Evolutionary conservation across 2,888 invertebrate genomes (phyloP), one percentile per base, ranked within the genome.

Genomic region (Noctua pronuba): DNA sequence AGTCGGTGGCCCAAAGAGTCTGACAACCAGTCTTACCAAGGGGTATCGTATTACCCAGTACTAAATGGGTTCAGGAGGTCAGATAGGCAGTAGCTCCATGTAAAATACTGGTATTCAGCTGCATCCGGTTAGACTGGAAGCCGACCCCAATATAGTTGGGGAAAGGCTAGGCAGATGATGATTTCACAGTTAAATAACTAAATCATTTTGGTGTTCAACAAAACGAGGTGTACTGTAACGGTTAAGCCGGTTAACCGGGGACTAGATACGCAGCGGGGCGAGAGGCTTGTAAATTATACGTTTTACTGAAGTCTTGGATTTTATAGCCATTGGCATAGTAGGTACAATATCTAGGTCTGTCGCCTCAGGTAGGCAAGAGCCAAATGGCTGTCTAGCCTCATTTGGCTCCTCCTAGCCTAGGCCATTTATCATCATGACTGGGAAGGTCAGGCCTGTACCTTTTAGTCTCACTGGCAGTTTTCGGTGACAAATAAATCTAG

Each of bases 201-300:
- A 13, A 64, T 73, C n/a, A 74, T 52, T 31, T 16, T 73, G 38
- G 73, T 28, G 28, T 75, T 31, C 10, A 35, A 8, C 35, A 41
- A 21, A 58, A 66, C 49, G 16, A 41, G 8, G 8, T 38, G 2
- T 18, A n/a, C 24, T 31, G 7, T 31, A 21, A 11, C 6, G 24
- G 44, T 55, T 44, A 11, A 55, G 4, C 8, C 28, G 31, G 10
- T 10, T 31, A 10, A 18, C 18, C 18, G 60, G 1, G 18, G 8
- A 31, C 8, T 60, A 60, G 13, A 38, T 8, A 10, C 16, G 28
- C 21, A 38, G 0, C 2, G 46, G 21, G 2, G 28, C 24, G 38
- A 52, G 38, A 28, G 11, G 21, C 18, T 46, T 38, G 18, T n/a
- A 31, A 77, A 80, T n/a, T n/a, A 41, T 58, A 31, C 2, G 55